Percentiles rank a stretch among this genome's conserved stretches.
phyloP scores from a whole-genome alignment of 2,797 vertebrate genomes.

The Microhierax caerulescens region DNA sequence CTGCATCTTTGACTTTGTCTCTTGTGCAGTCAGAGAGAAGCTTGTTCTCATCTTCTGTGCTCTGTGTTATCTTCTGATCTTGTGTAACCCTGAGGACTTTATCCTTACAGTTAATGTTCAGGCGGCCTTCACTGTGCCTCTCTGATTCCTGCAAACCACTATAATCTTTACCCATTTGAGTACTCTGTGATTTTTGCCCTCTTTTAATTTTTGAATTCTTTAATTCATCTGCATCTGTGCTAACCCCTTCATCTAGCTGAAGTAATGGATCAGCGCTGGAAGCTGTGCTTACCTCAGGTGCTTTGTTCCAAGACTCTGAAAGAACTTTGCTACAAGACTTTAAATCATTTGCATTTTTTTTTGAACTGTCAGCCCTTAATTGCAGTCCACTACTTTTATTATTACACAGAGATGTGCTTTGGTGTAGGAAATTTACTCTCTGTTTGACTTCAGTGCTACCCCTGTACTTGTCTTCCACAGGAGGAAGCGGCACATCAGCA shows the following conservation, averaged over 20 bases:
- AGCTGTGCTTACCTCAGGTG: background rate
- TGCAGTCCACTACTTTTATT: background rate
- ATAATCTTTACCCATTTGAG: background rate
- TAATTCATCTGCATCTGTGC: background rate
- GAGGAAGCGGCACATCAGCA: background rate
- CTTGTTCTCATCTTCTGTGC: slow-evolving; percentile 37
- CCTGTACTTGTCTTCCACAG: background rate
- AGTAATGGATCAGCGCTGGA: background rate
- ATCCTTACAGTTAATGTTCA: background rate
- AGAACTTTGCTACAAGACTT: background rate
- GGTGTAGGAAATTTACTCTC: background rate
- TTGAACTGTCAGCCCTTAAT: background rate
- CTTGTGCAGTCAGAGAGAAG: background rate
- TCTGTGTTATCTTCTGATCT: background rate
- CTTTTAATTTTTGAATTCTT: background rate
- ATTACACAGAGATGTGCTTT: background rate
- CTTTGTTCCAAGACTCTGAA: slow-evolving; percentile 34
- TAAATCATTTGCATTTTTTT: background rate
- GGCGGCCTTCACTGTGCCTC: background rate
- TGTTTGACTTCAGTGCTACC: background rate
- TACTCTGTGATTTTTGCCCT: background rate
- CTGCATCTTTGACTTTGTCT: slow-evolving; percentile 61
- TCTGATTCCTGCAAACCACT: background rate
- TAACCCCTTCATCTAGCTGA: background rate
- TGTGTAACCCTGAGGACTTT: background rate